Percentiles rank a stretch among this genome's conserved stretches.
Evolutionary conservation across 2,888 invertebrate genomes (phyloP).

Genomic region (Drosophila helvetica): DNA sequence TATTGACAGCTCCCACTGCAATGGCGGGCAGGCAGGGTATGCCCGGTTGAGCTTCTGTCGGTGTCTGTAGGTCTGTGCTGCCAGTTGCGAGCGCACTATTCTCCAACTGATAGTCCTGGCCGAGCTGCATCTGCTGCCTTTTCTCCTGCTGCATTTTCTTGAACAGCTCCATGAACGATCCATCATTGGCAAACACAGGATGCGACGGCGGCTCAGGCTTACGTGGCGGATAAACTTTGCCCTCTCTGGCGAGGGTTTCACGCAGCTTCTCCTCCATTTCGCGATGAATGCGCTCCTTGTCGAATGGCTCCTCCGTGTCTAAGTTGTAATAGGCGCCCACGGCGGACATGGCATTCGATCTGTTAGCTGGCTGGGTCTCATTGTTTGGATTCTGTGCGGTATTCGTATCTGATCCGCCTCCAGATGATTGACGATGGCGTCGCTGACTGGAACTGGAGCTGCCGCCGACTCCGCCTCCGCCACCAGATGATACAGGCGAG

Average conservation of each 20-base stretch:
- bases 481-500: conserved; percentile 20
- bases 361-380: conserved; percentile 22
- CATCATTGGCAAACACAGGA: conserved; percentile 88
- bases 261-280: conserved; percentile 83
- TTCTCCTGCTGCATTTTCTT: conserved; percentile 89
- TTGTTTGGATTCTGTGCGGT: conserved; percentile 9
- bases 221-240: conserved; percentile 85
- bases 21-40: conserved; percentile 56
- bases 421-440: not conserved
- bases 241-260: conserved; percentile 82
- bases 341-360: conserved; percentile 45
- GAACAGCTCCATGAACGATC: conserved; percentile 95
- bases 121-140: conserved; percentile 34
- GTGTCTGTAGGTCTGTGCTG: not conserved
- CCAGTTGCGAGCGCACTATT: conserved; percentile 1
- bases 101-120: not conserved
- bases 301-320: conserved; percentile 81
- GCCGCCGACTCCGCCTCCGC: conserved; percentile 6
- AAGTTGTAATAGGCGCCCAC: conserved; percentile 79
- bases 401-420: conserved; percentile 23
- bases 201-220: conserved; percentile 86
- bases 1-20: conserved; percentile 59
- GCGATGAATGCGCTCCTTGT: conserved; percentile 83
- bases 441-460: conserved; percentile 11
- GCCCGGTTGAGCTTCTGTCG: conserved; percentile 1